Conservation (phyloP, 2,113 vertebrate species). For the Bos indicus region DNA sequence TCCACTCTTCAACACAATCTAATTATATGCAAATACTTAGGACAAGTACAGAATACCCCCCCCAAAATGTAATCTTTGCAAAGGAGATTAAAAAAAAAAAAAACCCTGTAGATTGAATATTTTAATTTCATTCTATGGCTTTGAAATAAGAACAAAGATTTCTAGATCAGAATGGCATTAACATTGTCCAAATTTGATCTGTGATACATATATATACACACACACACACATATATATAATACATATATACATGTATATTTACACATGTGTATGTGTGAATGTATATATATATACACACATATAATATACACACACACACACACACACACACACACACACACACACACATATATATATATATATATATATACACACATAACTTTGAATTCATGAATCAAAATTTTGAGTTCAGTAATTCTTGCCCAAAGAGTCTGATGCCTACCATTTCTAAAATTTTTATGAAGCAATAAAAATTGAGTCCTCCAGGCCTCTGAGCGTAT, state of each 20-base stretch:
- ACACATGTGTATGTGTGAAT: not conserved
- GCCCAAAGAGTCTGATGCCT: not conserved
- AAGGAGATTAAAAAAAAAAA: not conserved
- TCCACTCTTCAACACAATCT: not conserved
- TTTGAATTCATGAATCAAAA: not conserved
- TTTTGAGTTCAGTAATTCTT: not conserved
- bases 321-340: not conserved
- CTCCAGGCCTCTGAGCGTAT: not conserved
- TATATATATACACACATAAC: not conserved
- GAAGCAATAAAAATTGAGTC: not conserved
- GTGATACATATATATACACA: not conserved
- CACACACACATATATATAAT: not conserved
- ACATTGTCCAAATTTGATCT: not conserved
- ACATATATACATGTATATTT: not conserved
- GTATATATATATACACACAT: not conserved
- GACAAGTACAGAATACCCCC: not conserved
- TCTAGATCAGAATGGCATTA: not conserved
- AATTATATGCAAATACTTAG: not conserved
- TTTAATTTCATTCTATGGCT: not conserved
- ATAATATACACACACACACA: not conserved
- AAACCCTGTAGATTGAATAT: not conserved
- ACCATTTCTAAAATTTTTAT: not conserved
- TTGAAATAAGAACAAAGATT: not conserved
- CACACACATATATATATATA: not conserved
- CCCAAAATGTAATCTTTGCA: not conserved